Percentiles rank a stretch among this genome's conserved stretches.
Evolutionary conservation across 2,888 invertebrate species (phyloP).

Genomic region (Gisinianus flammeolus): DNA sequence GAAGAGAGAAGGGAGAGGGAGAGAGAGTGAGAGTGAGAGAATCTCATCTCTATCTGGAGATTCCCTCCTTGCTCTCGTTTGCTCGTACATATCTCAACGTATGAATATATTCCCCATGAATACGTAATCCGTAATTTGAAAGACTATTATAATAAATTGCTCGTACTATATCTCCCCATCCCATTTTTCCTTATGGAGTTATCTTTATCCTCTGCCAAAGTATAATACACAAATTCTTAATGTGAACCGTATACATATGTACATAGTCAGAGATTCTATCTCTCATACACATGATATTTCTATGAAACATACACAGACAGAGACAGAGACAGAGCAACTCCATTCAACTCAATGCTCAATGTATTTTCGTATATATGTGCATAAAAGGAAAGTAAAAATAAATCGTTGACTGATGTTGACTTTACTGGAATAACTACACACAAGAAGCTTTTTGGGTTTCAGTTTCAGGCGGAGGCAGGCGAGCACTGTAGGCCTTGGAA

Average conservation of each 20-base stretch:
- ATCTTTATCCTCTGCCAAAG: neutral
- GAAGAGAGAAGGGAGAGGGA: neutral
- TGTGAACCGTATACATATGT: neutral
- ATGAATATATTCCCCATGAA: neutral
- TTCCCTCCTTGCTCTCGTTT: neutral
- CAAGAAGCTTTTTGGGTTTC: too few species aligned
- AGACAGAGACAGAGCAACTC: too few species aligned
- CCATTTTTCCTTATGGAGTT: neutral
- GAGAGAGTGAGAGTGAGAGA: too few species aligned
- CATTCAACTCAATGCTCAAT: neutral
- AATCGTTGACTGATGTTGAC: neutral
- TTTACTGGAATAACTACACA: neutral
- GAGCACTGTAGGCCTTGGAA: too few species aligned
- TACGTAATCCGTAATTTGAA: neutral
- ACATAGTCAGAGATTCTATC: neutral
- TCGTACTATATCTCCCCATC: neutral
- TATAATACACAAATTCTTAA: neutral
- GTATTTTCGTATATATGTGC: neutral
- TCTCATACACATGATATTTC: too few species aligned
- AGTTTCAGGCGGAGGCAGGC: too few species aligned
- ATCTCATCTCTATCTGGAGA: neutral
- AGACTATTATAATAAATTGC: too few species aligned
- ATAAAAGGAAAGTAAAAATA: neutral
- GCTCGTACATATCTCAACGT: neutral
- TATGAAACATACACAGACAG: too few species aligned